Conservation (phyloP, 2,113 vertebrate genomes). For the Candoia aspera region DNA sequence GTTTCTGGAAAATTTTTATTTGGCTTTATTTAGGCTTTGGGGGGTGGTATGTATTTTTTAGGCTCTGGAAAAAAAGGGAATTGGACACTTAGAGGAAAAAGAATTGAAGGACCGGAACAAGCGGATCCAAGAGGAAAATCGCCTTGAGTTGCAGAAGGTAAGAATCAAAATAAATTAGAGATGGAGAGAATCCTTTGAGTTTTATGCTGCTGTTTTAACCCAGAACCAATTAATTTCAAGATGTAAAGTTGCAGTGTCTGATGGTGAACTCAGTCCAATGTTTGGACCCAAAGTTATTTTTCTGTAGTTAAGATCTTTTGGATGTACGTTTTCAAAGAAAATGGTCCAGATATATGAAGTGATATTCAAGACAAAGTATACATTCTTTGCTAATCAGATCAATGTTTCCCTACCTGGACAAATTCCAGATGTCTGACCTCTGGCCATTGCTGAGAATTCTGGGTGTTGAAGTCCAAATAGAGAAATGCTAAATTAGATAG, state of each 20-base stretch:
- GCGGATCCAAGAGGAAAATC: constrained; percentile 93
- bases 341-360: background rate
- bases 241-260: background rate
- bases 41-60: constrained; percentile 49
- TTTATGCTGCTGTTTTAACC: background rate
- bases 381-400: background rate
- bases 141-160: constrained; percentile 96
- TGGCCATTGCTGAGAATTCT: background rate
- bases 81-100: constrained; percentile 92
- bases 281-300: background rate
- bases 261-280: background rate
- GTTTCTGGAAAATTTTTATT: background rate
- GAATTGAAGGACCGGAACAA: constrained; percentile 97
- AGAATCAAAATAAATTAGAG: background rate
- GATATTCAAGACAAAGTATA: background rate
- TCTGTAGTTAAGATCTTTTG: background rate
- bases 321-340: background rate
- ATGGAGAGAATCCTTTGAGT: background rate
- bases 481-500: background rate
- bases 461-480: background rate
- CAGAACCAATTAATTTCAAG: accelerated
- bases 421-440: background rate
- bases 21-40: background rate
- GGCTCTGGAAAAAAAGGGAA: constrained; percentile 94
- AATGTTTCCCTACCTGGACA: background rate